A percentile compares a stretch with the other conserved stretches of the same genome.
Evolutionary conservation across 2,113 vertebrate species (phyloP).

Genomic region (Taxidea taxus): DNA sequence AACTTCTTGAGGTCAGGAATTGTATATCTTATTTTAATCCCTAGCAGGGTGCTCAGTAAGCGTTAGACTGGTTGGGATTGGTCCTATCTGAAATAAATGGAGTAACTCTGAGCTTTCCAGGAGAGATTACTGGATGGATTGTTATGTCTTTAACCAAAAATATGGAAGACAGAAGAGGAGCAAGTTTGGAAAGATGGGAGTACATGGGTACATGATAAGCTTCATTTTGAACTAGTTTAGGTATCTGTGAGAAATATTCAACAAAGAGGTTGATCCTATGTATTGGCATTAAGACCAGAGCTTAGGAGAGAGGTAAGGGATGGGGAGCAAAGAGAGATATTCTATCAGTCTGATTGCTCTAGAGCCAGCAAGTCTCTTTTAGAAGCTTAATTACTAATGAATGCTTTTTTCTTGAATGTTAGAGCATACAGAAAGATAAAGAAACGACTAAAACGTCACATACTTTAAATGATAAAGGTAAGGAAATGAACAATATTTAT

Average conservation of each 20-base stretch:
- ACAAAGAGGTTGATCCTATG: background rate
- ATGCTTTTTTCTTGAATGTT: conserved; percentile 21
- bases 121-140: background rate
- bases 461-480: background rate
- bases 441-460: background rate
- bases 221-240: conserved; percentile 24
- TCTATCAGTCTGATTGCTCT: background rate
- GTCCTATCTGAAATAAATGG: conserved; percentile 24
- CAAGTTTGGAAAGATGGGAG: background rate
- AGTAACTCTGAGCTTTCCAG: background rate
- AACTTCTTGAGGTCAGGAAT: background rate
- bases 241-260: background rate
- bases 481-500: conserved; percentile 27
- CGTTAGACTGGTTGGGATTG: background rate
- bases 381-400: conserved; percentile 17
- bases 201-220: background rate
- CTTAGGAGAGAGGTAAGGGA: background rate
- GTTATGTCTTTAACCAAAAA: conserved; percentile 15
- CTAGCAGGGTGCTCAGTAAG: background rate
- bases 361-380: background rate
- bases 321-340: background rate
- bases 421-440: background rate
- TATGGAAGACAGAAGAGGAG: background rate
- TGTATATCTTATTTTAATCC: background rate
- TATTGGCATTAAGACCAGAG: background rate